These are phyloP conservation scores for Tympanuchus pallidicinctus DNA, from an alignment of 2,113 vertebrate genomes.

Conservation along the genomic window DNA sequence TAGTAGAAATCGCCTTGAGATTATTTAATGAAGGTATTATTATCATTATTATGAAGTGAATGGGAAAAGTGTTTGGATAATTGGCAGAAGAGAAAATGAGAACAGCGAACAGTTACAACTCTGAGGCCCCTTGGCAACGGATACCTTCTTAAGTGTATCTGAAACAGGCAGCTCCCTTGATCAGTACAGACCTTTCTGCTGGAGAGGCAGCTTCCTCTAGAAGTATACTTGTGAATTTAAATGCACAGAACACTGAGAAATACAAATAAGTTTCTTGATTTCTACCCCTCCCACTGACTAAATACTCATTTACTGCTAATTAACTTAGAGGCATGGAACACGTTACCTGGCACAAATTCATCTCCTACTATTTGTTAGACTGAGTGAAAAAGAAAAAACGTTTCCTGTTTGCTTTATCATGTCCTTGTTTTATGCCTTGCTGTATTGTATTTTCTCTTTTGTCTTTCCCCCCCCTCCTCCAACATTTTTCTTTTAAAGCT, in stretches of 20 bases:
- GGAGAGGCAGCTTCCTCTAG: constrained; percentile 35
- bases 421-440: not conserved
- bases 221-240: constrained; percentile 49
- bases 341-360: not conserved
- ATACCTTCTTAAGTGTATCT: constrained; percentile 47
- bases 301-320: constrained; percentile 54
- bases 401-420: not conserved
- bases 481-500: not conserved
- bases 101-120: constrained; percentile 51
- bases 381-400: not conserved
- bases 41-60: constrained; percentile 59
- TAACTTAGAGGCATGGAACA: not conserved
- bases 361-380: constrained; percentile 5
- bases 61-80: constrained; percentile 51
- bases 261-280: constrained; percentile 45
- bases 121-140: constrained; percentile 56
- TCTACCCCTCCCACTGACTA: constrained; percentile 33
- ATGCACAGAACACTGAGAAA: not conserved
- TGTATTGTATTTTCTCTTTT: not conserved
- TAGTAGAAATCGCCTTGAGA: constrained; percentile 55
- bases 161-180: constrained; percentile 52
- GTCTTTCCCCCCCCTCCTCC: too few species aligned
- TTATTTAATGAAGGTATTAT: constrained; percentile 63
- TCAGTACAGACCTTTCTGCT: constrained; percentile 53
- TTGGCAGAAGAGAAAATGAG: constrained; percentile 63